These are phyloP conservation scores for Drosophila sproati DNA, from an alignment of 1,140 invertebrate genomes.

Conservation along the genomic window DNA sequence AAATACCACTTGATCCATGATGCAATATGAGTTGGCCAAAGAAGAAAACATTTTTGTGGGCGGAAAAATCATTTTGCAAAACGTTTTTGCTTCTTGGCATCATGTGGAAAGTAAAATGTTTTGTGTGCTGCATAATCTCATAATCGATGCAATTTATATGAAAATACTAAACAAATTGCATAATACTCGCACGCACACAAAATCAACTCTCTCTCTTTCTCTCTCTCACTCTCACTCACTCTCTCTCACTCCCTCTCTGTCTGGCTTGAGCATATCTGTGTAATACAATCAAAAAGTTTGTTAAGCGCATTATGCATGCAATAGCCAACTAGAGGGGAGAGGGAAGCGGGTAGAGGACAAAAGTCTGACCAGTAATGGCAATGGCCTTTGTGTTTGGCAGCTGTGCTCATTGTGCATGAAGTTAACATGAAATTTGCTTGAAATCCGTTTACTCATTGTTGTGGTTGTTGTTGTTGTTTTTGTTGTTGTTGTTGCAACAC, in stretches of 20 bases:
- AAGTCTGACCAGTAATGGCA: constrained; percentile 47
- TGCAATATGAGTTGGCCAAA: constrained; percentile 35
- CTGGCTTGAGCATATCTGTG: constrained; percentile 50
- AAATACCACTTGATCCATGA: constrained; percentile 21
- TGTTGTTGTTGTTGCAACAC: constrained; percentile 21
- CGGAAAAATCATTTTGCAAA: not conserved
- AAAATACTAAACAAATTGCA: constrained; percentile 73
- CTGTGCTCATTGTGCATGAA: constrained; percentile 73
- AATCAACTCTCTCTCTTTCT: constrained; percentile 5
- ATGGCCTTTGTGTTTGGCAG: constrained; percentile 32
- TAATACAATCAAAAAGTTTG: constrained; percentile 75
- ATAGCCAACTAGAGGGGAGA: constrained; percentile 25
- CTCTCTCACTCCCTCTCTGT: not conserved
- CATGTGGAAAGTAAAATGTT: constrained; percentile 11
- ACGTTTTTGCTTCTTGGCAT: not conserved
- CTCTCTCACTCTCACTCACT: not conserved
- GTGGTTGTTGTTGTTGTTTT: too few relatives aligned
- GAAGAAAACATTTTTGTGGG: not conserved
- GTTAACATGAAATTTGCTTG: constrained; percentile 63
- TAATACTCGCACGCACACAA: constrained; percentile 30
- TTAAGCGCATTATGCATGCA: constrained; percentile 72
- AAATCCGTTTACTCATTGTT: constrained; percentile 41
- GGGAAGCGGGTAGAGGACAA: not conserved
- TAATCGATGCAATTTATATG: constrained; percentile 75
- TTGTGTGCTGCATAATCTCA: constrained; percentile 44